Percentiles rank a stretch among this genome's conserved stretches.
Conservation (phyloP, 2,797 vertebrate species). For the Chaetodon trifasciatus region DNA sequence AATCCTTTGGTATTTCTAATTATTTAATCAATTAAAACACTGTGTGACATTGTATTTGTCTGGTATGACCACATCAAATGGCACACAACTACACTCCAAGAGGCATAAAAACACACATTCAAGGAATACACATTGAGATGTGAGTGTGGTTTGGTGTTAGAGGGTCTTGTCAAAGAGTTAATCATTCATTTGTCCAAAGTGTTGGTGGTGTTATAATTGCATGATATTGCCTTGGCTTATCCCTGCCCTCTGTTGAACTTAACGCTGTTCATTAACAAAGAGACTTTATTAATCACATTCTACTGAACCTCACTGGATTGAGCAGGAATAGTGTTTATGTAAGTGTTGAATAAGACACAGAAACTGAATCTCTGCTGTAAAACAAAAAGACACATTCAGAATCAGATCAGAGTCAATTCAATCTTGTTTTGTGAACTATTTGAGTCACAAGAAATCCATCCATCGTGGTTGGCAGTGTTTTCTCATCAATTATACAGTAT, state of each 20-base stretch:
- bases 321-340: not conserved
- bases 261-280: conserved; percentile 15
- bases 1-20: not conserved
- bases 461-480: not conserved
- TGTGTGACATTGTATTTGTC: not conserved
- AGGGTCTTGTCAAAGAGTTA: not conserved
- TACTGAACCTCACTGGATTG: conserved; percentile 58
- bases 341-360: not conserved
- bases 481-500: not conserved
- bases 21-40: too few relatives aligned
- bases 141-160: not conserved
- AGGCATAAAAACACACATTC: not conserved
- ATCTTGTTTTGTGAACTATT: not conserved
- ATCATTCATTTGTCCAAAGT: conserved; percentile 1
- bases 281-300: conserved; percentile 29
- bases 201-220: conserved; percentile 22
- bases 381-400: not conserved
- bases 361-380: not conserved
- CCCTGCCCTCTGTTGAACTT: conserved; percentile 14
- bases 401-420: not conserved
- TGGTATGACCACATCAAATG: not conserved
- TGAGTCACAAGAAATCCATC: not conserved
- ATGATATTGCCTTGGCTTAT: conserved; percentile 14
- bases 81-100: not conserved
- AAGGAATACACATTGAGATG: not conserved